A percentile compares a stretch with the other conserved stretches of the same genome.
Conservation (phyloP, 2,888 invertebrate genomes). For the Eremobia ochroleuca region DNA sequence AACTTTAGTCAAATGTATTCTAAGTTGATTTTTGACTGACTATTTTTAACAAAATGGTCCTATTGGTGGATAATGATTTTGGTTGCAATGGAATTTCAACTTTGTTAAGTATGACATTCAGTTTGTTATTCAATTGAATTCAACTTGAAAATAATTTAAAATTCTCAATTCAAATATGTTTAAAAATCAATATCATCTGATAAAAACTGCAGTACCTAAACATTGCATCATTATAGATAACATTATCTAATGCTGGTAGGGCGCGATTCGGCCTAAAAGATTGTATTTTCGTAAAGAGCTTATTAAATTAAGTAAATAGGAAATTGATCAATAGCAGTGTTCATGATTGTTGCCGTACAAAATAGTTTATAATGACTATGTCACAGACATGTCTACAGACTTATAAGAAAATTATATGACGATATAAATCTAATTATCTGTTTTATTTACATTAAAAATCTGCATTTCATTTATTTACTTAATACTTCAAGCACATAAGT, state of each 20-base stretch:
- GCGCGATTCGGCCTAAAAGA: background rate
- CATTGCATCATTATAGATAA: background rate
- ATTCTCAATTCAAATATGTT: background rate
- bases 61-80: too few species aligned
- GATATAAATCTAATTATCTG: background rate
- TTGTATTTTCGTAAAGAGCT: background rate
- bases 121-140: too few species aligned
- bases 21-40: too few species aligned
- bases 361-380: background rate
- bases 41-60: too few species aligned
- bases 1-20: too few species aligned
- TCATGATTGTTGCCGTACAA: background rate
- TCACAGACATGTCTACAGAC: background rate
- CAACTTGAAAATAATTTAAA: too few species aligned
- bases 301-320: slow-evolving; percentile 11
- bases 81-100: too few species aligned
- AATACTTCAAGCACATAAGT: too few species aligned
- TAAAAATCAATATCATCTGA: slow-evolving; percentile 14
- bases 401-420: slow-evolving; percentile 27
- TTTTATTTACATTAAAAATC: slow-evolving; percentile 27
- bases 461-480: too few species aligned
- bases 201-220: slow-evolving; percentile 2
- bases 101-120: too few species aligned
- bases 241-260: background rate
- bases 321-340: background rate